Conservation (phyloP, 2,797 vertebrate species). For the Serranus cabrilla region DNA sequence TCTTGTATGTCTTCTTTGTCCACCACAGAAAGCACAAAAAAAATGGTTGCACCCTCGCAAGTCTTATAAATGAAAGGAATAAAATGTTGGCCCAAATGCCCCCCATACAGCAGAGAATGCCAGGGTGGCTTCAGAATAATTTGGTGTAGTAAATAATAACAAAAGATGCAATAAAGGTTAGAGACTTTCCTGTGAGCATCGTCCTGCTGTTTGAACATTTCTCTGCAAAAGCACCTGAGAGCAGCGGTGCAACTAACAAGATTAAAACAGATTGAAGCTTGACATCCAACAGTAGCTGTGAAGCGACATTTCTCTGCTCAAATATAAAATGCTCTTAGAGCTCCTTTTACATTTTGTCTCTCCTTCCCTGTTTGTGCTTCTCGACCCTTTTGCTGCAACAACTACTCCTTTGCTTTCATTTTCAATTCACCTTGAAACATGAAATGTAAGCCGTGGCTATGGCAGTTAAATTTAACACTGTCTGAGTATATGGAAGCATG, state of each 20-base stretch:
- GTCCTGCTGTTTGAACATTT: slow-evolving; percentile 36
- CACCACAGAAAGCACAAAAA: slow-evolving; percentile 26
- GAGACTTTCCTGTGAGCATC: slow-evolving; percentile 16
- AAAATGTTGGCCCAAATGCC: slow-evolving; percentile 27
- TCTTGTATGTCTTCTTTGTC: slow-evolving; percentile 37
- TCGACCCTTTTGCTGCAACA: slow-evolving; percentile 37
- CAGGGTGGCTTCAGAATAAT: slow-evolving; percentile 22
- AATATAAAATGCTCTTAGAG: slow-evolving; percentile 58
- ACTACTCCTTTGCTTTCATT: slow-evolving; percentile 51
- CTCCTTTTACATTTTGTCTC: slow-evolving; percentile 39
- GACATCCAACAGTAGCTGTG: slow-evolving; percentile 56
- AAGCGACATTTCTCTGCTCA: slow-evolving; percentile 52
- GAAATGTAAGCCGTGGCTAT: slow-evolving; percentile 34
- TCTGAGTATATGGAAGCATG: slow-evolving; percentile 11
- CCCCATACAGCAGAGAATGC: slow-evolving; percentile 17
- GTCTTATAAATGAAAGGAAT: slow-evolving; percentile 56
- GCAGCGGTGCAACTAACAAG: slow-evolving; percentile 46
- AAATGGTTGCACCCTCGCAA: slow-evolving; percentile 29
- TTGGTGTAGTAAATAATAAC: slow-evolving; percentile 47
- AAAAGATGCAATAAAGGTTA: slow-evolving; percentile 23
- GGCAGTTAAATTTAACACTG: slow-evolving; percentile 36
- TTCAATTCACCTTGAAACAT: slow-evolving; percentile 68
- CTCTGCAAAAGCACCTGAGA: slow-evolving; percentile 46
- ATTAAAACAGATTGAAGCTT: slow-evolving; percentile 68
- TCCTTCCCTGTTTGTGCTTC: slow-evolving; percentile 29